Percentiles rank a stretch among this genome's conserved stretches.
phyloP scores from a whole-genome alignment of 2,113 vertebrate species.

The Larimichthys polyactis region DNA sequence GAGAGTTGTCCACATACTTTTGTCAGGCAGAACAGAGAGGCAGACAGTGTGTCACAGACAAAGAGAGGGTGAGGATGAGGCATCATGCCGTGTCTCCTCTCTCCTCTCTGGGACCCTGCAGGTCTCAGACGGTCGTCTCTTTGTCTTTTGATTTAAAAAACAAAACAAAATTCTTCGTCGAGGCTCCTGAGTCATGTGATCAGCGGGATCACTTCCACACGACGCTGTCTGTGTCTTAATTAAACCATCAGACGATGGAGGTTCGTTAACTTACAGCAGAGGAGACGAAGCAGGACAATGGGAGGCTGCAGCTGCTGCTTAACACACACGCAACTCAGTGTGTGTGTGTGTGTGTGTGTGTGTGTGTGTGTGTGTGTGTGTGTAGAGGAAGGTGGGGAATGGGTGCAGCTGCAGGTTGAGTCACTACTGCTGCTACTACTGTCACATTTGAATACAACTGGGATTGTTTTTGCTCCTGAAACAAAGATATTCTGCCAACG shows the following conservation, averaged over 20 bases:
- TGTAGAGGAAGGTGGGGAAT: background rate
- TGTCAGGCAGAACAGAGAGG: background rate
- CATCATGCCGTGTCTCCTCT: background rate
- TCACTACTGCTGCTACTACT: conserved; percentile 12
- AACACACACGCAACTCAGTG: background rate
- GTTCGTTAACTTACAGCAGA: conserved; percentile 11
- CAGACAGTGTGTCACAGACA: background rate
- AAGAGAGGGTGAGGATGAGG: background rate
- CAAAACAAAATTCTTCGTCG: background rate
- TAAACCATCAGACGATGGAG: background rate
- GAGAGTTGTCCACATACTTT: conserved; percentile 1
- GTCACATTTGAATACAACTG: background rate
- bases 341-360: conserved; percentile 5
- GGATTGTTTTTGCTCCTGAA: background rate
- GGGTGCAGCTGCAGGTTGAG: conserved; percentile 42
- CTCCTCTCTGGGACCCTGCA: background rate
- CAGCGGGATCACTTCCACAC: conserved; percentile 4
- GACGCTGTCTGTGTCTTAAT: conserved; percentile 4
- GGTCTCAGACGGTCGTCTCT: background rate
- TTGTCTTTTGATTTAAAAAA: background rate
- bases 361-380: conserved; percentile 17
- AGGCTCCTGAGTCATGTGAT: conserved; percentile 17
- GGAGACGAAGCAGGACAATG: conserved; percentile 23
- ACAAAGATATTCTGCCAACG: background rate
- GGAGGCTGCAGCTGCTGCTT: conserved; percentile 32